These are phyloP conservation scores for Fundulus diaphanus DNA, from an alignment of 2,797 vertebrate genomes.

Conservation along the genomic window DNA sequence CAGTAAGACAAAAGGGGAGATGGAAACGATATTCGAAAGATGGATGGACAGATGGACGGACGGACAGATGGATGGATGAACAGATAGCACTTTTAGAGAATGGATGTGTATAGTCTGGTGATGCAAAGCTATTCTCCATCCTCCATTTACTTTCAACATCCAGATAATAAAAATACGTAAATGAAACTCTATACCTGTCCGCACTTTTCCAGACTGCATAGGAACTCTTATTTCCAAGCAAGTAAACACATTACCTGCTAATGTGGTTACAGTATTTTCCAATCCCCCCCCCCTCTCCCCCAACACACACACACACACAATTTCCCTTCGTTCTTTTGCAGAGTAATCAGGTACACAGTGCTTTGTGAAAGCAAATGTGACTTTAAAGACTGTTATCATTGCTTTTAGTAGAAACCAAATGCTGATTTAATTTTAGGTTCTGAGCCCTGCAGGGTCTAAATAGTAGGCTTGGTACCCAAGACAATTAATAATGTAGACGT, in stretches of 20 bases:
- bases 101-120: background rate
- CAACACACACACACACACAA: too few relatives aligned
- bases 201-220: background rate
- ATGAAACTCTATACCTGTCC: background rate
- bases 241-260: background rate
- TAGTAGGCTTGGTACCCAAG: slow-evolving; percentile 59
- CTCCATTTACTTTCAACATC: background rate
- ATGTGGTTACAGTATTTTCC: background rate
- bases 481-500: slow-evolving; percentile 79
- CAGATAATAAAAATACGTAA: background rate
- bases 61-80: background rate
- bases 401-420: slow-evolving; percentile 65
- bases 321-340: slow-evolving; percentile 16
- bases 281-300: too few relatives aligned
- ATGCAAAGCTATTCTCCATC: background rate
- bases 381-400: slow-evolving; percentile 66
- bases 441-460: slow-evolving; percentile 66
- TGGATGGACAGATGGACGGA: background rate
- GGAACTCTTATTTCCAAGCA: background rate
- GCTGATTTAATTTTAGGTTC: slow-evolving; percentile 68
- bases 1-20: too few relatives aligned
- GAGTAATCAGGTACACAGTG: slow-evolving; percentile 46
- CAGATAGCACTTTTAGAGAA: background rate
- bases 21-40: too few relatives aligned
- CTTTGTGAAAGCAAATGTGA: slow-evolving; percentile 56